Base-by-base conservation (phyloP, 2,888 invertebrate genomes). In the Acrocyrtus sp. region DNA sequence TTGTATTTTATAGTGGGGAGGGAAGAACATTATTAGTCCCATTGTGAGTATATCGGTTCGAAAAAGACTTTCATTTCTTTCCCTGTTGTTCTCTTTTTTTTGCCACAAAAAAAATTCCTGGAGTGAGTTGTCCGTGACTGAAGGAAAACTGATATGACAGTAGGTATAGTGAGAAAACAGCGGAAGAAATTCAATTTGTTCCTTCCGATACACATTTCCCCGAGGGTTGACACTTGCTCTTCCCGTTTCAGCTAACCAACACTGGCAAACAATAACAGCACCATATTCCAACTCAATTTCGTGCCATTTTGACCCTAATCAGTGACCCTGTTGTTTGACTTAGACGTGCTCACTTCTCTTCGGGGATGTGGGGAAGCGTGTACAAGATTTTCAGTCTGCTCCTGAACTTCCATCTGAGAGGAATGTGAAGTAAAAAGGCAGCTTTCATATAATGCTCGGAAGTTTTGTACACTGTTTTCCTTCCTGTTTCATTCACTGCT, bases 221-320 rank as follows among this genome's bases (percentile, higher is more conserved):
- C 45, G 17, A 45, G 57, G 57, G 57, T 57, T 57, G 57, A 57
- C 57, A 43, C 57, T 57, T 57, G 41, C 45, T 24, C n/a, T n/a
- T n/a, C n/a, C n/a, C 3, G 3, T 43, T 43, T 43, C 39, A 10
- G 39, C 39, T 34, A 12, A 34, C 12, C 8, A 17, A 43, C n/a
- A n/a, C n/a, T n/a, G n/a, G n/a, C n/a, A n/a, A n/a, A 45, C 26
- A 21, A 45, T 39, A 34, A 19, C 45, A 67, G 48, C 69, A 63
- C n/a, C n/a, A n/a, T n/a, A 74, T 69, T 65, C 69, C 69, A 73
- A 76, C 76, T 76, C 76, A 76, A 76, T 76, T 76, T 76, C 65
- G 62, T 60, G 69, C 62, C 72, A 76, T 73, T 76, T 73, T 73
- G 57, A 65, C 70, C 66, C 61, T 73, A 76, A 76, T 76, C 76